These are phyloP conservation scores for Troglohyphantes excavatus DNA, from an alignment of 2,888 invertebrate species.

Conservation along the genomic window DNA sequence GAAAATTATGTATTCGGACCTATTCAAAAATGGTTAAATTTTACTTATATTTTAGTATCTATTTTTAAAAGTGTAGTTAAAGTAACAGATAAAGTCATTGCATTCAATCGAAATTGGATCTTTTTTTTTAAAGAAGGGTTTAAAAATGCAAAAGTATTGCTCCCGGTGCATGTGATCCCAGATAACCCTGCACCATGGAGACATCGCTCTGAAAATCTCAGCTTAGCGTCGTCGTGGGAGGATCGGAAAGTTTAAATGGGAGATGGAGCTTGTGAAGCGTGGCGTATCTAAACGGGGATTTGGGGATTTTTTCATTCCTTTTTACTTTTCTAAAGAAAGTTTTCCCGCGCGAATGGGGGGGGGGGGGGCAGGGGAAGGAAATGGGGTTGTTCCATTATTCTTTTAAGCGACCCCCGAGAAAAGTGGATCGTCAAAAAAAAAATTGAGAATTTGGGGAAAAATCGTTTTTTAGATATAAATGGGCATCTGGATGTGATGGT, in stretches of 20 bases:
- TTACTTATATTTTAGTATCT: no score
- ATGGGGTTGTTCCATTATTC: constrained; percentile 33
- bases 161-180: not conserved
- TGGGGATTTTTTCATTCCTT: not conserved
- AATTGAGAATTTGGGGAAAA: no score
- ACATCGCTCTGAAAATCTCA: constrained; percentile 18
- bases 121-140: not conserved
- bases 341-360: not conserved
- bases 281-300: constrained; percentile 6
- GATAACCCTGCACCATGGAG: not conserved
- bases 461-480: no score
- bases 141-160: not conserved
- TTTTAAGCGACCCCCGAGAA: not conserved
- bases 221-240: not conserved
- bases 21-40: no score
- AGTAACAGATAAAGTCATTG: no score
- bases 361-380: not conserved
- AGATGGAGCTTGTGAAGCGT: constrained; percentile 3
- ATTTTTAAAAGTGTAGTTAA: no score
- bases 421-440: not conserved
- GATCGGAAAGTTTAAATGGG: constrained; percentile 24
- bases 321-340: constrained; percentile 6
- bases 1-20: no score
- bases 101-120: no score
- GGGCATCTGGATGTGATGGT: no score